Percentiles rank a stretch among this genome's conserved stretches.
phyloP scores from a whole-genome alignment of 2,797 vertebrate genomes.

The Manis crassicaudata region DNA sequence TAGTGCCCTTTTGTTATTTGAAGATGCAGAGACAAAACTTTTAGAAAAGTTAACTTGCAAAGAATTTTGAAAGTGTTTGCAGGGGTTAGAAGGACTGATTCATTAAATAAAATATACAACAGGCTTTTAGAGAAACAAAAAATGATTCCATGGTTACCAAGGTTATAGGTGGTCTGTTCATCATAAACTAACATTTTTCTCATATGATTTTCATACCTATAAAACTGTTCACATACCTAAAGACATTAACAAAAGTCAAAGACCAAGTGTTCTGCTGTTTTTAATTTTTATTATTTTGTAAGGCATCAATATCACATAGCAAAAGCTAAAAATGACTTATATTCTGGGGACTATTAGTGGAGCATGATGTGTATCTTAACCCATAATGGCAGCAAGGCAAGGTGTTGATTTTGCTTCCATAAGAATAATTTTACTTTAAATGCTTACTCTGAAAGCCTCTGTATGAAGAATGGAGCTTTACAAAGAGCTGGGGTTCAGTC shows the following conservation, averaged over 20 bases:
- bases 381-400: not conserved
- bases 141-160: not conserved
- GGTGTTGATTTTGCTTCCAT: not conserved
- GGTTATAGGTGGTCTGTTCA: not conserved
- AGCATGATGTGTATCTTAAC: not conserved
- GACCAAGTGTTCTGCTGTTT: not conserved
- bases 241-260: conserved; percentile 7
- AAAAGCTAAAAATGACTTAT: conserved; percentile 2
- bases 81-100: not conserved
- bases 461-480: not conserved
- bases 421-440: not conserved
- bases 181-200: conserved; percentile 35
- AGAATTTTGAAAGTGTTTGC: not conserved
- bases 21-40: conserved; percentile 17
- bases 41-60: conserved; percentile 15
- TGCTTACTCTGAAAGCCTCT: conserved; percentile 1
- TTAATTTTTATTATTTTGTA: not conserved
- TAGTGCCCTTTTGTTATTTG: not conserved
- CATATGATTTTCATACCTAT: not conserved
- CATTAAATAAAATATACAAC: not conserved
- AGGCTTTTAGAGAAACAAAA: conserved; percentile 12
- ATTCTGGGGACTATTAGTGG: not conserved
- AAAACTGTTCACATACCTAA: conserved; percentile 22
- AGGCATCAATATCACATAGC: not conserved
- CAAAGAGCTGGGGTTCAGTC: not conserved